These are phyloP conservation scores for Ormyrus pomaceus DNA, from an alignment of 2,888 invertebrate species.

Conservation along the genomic window DNA sequence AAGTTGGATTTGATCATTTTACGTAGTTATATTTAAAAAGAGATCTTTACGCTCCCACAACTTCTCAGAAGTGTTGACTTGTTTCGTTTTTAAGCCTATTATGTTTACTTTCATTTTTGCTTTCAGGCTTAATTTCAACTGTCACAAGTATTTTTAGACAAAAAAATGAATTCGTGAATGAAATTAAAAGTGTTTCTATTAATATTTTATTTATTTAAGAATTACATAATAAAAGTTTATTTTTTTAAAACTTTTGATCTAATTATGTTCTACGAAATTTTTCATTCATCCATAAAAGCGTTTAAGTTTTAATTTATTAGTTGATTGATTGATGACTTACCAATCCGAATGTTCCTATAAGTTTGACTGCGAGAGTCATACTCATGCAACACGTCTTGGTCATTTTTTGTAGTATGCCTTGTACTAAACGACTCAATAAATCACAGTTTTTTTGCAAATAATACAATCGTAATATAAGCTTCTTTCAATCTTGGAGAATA, in stretches of 20 bases:
- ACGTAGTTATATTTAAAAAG: neutral
- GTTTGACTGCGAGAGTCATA: slow-evolving; percentile 67
- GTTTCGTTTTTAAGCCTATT: too few relatives aligned
- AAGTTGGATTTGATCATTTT: neutral
- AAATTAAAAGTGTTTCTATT: too few relatives aligned
- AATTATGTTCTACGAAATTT: neutral
- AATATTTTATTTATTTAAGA: neutral
- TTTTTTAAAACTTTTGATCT: neutral
- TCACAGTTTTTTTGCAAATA: neutral
- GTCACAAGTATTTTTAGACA: too few relatives aligned
- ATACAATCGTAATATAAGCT: too few relatives aligned
- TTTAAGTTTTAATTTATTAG: slow-evolving; percentile 12
- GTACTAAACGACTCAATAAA: slow-evolving; percentile 4
- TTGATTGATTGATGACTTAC: slow-evolving; percentile 63
- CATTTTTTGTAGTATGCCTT: slow-evolving; percentile 42
- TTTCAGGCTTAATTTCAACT: too few relatives aligned
- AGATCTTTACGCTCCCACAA: neutral
- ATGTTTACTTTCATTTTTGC: too few relatives aligned
- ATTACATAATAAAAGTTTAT: neutral
- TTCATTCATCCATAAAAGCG: neutral
- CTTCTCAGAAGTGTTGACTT: neutral
- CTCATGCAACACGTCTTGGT: slow-evolving; percentile 66
- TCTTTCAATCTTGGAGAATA: neutral
- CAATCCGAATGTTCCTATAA: slow-evolving; percentile 71
- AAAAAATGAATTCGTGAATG: too few relatives aligned